Base-by-base conservation (phyloP, 2,113 vertebrate genomes). In the Ia io region DNA sequence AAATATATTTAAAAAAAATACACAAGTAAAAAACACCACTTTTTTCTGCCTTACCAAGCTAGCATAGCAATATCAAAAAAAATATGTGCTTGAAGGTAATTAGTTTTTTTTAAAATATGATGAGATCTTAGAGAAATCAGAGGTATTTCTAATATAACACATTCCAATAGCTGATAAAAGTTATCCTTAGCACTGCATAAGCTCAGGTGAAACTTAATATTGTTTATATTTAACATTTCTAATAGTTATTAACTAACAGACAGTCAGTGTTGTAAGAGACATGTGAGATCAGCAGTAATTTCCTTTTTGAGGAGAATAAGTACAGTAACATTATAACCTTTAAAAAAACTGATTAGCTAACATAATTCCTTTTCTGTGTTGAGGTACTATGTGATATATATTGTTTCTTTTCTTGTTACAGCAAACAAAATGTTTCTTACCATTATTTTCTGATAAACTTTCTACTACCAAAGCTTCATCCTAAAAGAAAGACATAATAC, bases 151-250 rank as follows among this genome's bases (percentile, higher is more conserved):
- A 32, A 84, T n/a, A 18, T 23, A 76, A 86, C 23, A 74, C 37
- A 76, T 83, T 70, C 42, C 30, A 7, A 91, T 63, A 42, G 76
- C 32, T 79, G 61, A 71, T 63, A 49, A 71, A 88, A 25, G 23
- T 95, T 86, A 63, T 76, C 63, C 37, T 92, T 17, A 49, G 70
- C n/a, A 90, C 18, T 84, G 25, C 18, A 47, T 76, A 90, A 93
- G 73, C 23, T 71, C 70, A 84, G n/a, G 51, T 73, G 47, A 97
- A 95, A 77, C 51, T 95, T 91, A 87, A 86, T 61, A 30, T 70
- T 95, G 79, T 94, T 97, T 97, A 88, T 95, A 95, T 97, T 96
- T 96, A 97, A 94, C 92, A 90, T 87, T 95, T 42, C 40, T 32
- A 80, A 18, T 89, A 76, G 65, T 95, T 94, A 96, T 89, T 97